A percentile compares a stretch with the other conserved stretches of the same genome.
Evolutionary conservation across 2,888 invertebrate genomes (phyloP).

Genomic region (Apotomis capreana): DNA sequence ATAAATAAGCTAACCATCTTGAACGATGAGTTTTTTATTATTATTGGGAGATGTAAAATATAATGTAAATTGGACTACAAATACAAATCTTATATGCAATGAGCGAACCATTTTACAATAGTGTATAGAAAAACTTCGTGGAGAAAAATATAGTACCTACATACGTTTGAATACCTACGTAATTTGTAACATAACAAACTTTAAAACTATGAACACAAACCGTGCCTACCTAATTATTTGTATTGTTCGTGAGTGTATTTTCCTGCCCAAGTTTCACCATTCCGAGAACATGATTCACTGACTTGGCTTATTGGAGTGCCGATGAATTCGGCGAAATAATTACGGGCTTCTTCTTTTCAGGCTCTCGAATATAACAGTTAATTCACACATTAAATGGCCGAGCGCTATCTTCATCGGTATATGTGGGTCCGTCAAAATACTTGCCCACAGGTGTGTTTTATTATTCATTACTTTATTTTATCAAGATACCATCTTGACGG

Average conservation of each 20-base stretch:
- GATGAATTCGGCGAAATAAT: conserved; percentile 42
- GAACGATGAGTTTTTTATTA: too few relatives aligned
- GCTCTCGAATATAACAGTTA: conserved; percentile 45
- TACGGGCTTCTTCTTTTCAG: conserved; percentile 47
- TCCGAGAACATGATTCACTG: conserved; percentile 28
- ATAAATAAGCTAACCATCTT: too few relatives aligned
- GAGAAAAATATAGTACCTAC: too few relatives aligned
- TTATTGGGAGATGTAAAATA: too few relatives aligned
- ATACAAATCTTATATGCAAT: too few relatives aligned
- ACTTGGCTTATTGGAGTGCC: conserved; percentile 3
- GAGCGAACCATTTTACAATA: too few relatives aligned
- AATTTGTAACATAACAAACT: too few relatives aligned
- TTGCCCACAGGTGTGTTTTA: conserved; percentile 68
- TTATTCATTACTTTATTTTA: conserved; percentile 77
- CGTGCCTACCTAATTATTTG: too few relatives aligned
- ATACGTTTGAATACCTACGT: too few relatives aligned
- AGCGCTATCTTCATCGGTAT: conserved; percentile 68
- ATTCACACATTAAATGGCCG: conserved; percentile 62
- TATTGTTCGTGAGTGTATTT: background rate
- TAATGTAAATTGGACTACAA: too few relatives aligned
- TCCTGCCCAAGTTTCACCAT: background rate
- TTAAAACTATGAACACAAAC: too few relatives aligned
- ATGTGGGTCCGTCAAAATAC: conserved; percentile 58
- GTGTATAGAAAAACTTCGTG: too few relatives aligned
- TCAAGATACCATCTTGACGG: conserved; percentile 78